Conservation (phyloP, 2,797 vertebrate genomes). For the Allobates femoralis region DNA sequence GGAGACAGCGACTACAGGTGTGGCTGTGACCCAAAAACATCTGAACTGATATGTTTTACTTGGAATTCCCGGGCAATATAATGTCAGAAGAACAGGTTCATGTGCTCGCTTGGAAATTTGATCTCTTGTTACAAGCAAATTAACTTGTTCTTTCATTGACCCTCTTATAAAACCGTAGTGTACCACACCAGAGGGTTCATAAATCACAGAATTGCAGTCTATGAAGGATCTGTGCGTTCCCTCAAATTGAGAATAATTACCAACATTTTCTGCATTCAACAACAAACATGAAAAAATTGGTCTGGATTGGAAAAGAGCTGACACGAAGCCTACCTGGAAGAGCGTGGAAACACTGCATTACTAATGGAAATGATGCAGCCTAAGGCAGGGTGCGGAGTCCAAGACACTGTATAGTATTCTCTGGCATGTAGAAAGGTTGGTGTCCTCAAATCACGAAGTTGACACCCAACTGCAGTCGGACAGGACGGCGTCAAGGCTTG, state of each 20-base stretch:
- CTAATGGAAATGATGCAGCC: no score
- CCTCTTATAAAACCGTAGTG: background rate
- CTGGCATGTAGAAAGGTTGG: no score
- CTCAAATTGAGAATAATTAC: background rate
- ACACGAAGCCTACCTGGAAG: no score
- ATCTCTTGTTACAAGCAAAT: slow-evolving; percentile 47
- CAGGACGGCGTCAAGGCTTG: no score
- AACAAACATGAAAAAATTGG: background rate
- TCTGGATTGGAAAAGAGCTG: background rate
- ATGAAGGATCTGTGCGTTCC: background rate
- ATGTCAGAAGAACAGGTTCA: slow-evolving; percentile 37
- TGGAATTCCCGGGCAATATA: slow-evolving; percentile 26
- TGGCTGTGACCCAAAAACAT: slow-evolving; percentile 48
- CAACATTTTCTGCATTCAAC: background rate
- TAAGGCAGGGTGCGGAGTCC: no score
- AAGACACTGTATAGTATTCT: no score
- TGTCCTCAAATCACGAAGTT: no score
- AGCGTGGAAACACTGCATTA: no score
- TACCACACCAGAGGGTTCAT: background rate
- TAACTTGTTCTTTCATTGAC: slow-evolving; percentile 43
- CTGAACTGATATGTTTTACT: slow-evolving; percentile 42
- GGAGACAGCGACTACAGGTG: slow-evolving; percentile 16
- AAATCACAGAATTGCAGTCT: slow-evolving; percentile 16
- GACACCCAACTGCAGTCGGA: no score
- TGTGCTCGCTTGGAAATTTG: slow-evolving; percentile 23